phyloP scores from a whole-genome alignment of 2,797 vertebrate species.

The Chiloscyllium punctatum region DNA sequence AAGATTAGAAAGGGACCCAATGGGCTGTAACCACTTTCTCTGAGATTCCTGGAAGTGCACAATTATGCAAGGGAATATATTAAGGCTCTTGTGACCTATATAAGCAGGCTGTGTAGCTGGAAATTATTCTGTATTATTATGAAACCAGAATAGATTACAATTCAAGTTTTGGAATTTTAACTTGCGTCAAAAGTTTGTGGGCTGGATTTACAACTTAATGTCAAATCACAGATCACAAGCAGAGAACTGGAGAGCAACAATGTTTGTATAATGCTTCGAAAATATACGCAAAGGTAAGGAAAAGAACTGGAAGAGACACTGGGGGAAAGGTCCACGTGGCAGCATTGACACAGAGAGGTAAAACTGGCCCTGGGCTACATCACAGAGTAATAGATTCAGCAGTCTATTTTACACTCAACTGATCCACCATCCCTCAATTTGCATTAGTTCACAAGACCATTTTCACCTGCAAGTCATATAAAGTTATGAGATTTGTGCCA shows the following conservation, averaged over 20 bases:
- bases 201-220: background rate
- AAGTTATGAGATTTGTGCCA: background rate
- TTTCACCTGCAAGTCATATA: background rate
- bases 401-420: background rate
- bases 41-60: background rate
- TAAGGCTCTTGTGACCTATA: constrained; percentile 35
- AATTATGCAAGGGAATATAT: constrained; percentile 33
- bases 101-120: background rate
- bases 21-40: background rate
- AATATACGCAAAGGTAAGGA: background rate
- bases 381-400: background rate
- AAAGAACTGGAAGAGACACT: background rate
- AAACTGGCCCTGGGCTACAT: background rate
- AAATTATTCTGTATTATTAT: constrained; percentile 17
- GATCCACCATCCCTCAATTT: background rate
- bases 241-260: background rate
- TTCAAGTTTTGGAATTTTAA: background rate
- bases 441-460: too few relatives aligned
- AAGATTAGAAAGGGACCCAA: constrained; percentile 29
- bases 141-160: background rate
- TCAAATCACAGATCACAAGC: background rate
- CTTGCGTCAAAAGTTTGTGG: background rate
- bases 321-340: background rate
- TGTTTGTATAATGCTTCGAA: background rate
- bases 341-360: background rate